phyloP scores from a whole-genome alignment of 1,140 invertebrate species.

The Leptopilina clavipes region DNA sequence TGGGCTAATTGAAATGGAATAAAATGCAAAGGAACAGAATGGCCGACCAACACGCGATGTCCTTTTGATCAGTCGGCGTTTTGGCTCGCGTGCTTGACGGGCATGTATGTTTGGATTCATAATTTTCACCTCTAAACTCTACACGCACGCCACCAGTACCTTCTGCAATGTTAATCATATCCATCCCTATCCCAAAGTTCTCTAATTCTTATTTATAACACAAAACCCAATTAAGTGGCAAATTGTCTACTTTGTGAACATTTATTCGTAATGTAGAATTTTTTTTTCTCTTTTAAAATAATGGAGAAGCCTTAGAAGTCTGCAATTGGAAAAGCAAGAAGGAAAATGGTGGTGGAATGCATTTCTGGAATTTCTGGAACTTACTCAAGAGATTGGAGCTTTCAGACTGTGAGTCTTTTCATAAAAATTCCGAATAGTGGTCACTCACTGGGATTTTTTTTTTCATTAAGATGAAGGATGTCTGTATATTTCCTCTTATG shows the following conservation, averaged over 20 bases:
- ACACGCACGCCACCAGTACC: conserved; percentile 19
- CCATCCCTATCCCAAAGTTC: not conserved
- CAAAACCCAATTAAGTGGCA: not conserved
- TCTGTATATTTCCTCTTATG: not conserved
- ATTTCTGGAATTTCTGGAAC: not conserved
- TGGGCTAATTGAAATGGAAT: conserved; percentile 54
- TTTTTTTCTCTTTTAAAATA: not conserved
- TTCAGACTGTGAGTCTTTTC: conserved; percentile 6
- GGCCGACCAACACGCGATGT: conserved; percentile 54
- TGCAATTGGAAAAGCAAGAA: not conserved
- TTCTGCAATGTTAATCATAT: conserved; percentile 16
- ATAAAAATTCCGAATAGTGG: conserved; percentile 15
- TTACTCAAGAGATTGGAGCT: conserved; percentile 5
- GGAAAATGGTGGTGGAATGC: not conserved
- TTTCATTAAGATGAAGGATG: conserved; percentile 4
- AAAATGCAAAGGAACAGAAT: conserved; percentile 45
- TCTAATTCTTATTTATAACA: not conserved
- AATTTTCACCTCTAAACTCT: conserved; percentile 32
- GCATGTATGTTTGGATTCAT: conserved; percentile 33
- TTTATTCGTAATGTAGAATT: not conserved
- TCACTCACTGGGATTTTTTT: conserved; percentile 11
- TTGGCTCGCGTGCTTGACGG: conserved; percentile 28
- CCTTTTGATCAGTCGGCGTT: conserved; percentile 53
- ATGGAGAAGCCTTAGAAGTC: not conserved
- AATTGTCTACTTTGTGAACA: not conserved